Evolutionary conservation across 2,113 vertebrate species (phyloP), one percentile per base, ranked within the genome.

Genomic region (Pelusios castaneus): DNA sequence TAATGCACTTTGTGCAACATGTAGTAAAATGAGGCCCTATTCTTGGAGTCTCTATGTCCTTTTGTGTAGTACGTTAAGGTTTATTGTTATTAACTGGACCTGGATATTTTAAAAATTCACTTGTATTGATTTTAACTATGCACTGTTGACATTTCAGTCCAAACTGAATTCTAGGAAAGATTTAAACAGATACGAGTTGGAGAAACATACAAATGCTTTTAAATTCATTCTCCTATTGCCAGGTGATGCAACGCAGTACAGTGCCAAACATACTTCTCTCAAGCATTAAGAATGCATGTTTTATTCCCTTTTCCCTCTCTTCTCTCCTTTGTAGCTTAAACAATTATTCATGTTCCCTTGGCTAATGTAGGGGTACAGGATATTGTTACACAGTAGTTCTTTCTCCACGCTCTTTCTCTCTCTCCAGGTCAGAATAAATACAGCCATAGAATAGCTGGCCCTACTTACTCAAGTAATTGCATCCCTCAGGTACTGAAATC

Each of bases 291-390:
- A 96, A 91, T 84, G 55, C 85, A 73, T 80, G 54, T 27, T 14
- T 31, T 89, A 9, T 82, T 95, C 89, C 14, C 52, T 93, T 84
- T 90, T 82, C 92, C 78, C 43, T 86, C 87, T 78, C 75, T 93
- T 92, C 79, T 96, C 79, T 95, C 83, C 85, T 96, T 91, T 79
- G 78, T 90, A 96, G 89, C 67, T 93, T 95, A 94, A 97, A 94
- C 90, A 96, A 94, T 78, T 6, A 80, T 34, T 67, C 3, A 51
- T 6, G 80, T 90, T 89, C 31, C 84, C 49, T 95, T 97, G 87
- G 89, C 85, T 89, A 82, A 70, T 56, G 41, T n/a, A 87, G 54
- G 60, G 92, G 79, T 77, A 89, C n/a, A 5, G 60, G 55, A 45
- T 85, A 92, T 60, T 88, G 55, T 82, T 90, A n/a, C 70, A 47